Conservation (phyloP, 2,113 vertebrate species). For the Hyla sarda region DNA sequence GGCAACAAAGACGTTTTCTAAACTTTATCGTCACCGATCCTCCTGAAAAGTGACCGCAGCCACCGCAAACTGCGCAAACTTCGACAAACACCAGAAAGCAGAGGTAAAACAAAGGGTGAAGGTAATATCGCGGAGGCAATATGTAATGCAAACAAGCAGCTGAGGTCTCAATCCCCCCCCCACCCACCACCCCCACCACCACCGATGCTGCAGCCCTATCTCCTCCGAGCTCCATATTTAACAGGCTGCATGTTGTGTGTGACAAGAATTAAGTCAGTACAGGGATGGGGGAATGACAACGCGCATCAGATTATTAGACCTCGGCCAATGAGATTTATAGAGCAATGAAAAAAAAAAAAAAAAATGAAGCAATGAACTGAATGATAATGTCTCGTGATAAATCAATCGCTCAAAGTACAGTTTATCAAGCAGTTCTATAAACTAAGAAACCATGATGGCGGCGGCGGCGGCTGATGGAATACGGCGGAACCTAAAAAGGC, state of each 20-base stretch:
- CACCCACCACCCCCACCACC: too few relatives aligned
- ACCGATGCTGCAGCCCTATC: conserved; percentile 11
- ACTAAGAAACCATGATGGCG: conserved; percentile 35
- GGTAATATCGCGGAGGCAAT: conserved; percentile 7
- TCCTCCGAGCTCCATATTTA: conserved; percentile 38
- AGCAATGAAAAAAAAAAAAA: conserved; percentile 12
- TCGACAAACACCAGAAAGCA: neutral
- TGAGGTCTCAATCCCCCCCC: conserved; percentile 34
- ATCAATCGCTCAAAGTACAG: conserved; percentile 43
- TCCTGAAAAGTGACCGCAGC: neutral
- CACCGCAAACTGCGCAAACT: neutral
- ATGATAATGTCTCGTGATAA: conserved; percentile 31
- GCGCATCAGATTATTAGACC: conserved; percentile 27
- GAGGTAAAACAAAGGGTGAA: conserved; percentile 20
- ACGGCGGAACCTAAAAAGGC: neutral
- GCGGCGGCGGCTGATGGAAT: neutral
- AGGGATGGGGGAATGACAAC: conserved; percentile 27
- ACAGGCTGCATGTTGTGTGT: conserved; percentile 43
- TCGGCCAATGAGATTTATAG: conserved; percentile 45
- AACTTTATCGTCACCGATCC: neutral
- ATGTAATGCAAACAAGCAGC: conserved; percentile 42
- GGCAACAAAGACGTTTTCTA: neutral
- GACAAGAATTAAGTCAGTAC: conserved; percentile 41
- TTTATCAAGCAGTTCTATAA: conserved; percentile 67
- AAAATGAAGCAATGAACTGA: conserved; percentile 38